Evolutionary conservation across 2,797 vertebrate species (phyloP).

Genomic region (Leptoclinus maculatus): DNA sequence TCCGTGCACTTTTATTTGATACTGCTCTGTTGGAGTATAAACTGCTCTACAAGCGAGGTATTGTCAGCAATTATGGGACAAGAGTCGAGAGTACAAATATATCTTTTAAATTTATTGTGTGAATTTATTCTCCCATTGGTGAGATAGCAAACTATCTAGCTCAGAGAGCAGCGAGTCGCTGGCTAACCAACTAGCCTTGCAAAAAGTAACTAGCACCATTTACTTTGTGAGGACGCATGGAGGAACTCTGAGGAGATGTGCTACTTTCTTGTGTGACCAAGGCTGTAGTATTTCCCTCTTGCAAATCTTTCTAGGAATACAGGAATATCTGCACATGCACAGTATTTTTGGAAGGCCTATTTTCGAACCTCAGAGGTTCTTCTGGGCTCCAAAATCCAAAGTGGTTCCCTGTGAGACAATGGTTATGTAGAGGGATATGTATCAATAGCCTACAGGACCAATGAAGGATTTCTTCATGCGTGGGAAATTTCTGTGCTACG

Average conservation of each 20-base stretch:
- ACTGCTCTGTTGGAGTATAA: background rate
- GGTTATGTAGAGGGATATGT: background rate
- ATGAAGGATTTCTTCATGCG: background rate
- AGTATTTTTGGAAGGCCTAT: background rate
- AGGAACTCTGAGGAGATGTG: background rate
- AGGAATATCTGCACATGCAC: background rate
- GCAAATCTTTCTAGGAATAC: background rate
- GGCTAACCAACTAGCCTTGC: too few relatives aligned
- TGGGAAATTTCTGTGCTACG: slow-evolving; percentile 9
- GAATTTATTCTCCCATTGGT: background rate
- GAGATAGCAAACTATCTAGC: background rate
- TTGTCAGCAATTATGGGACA: background rate
- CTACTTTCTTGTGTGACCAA: background rate
- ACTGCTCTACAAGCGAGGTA: background rate
- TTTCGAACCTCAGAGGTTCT: background rate
- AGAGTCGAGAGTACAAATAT: too few relatives aligned
- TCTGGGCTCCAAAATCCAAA: background rate
- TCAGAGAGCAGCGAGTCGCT: background rate
- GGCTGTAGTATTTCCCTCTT: background rate
- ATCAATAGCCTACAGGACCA: background rate
- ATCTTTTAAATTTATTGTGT: background rate
- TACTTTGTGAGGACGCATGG: background rate
- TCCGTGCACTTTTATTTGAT: background rate
- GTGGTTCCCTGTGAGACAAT: background rate
- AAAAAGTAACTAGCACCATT: background rate